phyloP scores from a whole-genome alignment of 2,888 invertebrate genomes.

The Drosophila macrothrix region DNA sequence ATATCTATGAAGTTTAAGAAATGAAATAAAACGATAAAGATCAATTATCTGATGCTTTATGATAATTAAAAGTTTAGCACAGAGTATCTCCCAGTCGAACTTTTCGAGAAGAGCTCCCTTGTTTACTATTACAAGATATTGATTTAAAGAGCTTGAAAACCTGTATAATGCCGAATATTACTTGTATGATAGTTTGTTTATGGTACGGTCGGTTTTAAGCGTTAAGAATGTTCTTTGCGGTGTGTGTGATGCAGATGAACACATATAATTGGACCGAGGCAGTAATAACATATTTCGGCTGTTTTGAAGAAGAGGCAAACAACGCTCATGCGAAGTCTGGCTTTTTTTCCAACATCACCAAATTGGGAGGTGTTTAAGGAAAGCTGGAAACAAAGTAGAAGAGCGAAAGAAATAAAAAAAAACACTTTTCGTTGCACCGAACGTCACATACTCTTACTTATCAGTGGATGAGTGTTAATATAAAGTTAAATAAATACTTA shows the following conservation, averaged over 20 bases:
- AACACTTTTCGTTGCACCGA: slow-evolving; percentile 5
- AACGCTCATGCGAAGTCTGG: slow-evolving; percentile 46
- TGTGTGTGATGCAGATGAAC: slow-evolving; percentile 73
- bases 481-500: neutral
- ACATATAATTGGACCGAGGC: slow-evolving; percentile 75
- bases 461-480: neutral
- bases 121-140: slow-evolving; percentile 20
- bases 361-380: slow-evolving; percentile 52
- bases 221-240: slow-evolving; percentile 57
- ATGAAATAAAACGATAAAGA: neutral
- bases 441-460: slow-evolving; percentile 29
- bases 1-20: neutral
- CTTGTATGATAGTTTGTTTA: slow-evolving; percentile 61
- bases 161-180: slow-evolving; percentile 46
- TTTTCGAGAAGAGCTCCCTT: neutral
- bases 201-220: slow-evolving; percentile 49
- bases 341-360: slow-evolving; percentile 47
- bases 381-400: slow-evolving; percentile 57
- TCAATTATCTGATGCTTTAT: neutral
- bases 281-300: slow-evolving; percentile 70
- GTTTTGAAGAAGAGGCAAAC: slow-evolving; percentile 56
- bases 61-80: neutral
- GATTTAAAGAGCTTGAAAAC: slow-evolving; percentile 39
- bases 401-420: slow-evolving; percentile 33
- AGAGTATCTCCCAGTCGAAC: neutral